These are phyloP conservation scores for Anabas testudineus DNA, from an alignment of 2,797 vertebrate species.

Conservation along the genomic window DNA sequence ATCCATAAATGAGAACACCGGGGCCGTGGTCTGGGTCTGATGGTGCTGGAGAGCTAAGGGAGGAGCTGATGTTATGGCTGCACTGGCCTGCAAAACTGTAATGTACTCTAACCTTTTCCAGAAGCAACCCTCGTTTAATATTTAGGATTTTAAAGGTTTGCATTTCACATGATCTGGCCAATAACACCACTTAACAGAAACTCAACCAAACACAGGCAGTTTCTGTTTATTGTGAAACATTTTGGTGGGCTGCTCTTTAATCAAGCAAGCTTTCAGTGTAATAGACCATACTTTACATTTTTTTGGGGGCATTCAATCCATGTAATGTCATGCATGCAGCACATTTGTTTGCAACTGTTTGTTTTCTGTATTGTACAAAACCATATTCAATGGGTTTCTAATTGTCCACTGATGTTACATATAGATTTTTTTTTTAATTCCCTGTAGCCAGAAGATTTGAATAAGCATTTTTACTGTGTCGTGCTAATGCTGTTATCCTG, in stretches of 20 bases:
- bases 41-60: conserved; percentile 22
- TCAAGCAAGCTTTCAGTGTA: not conserved
- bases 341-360: not conserved
- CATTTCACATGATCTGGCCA: not conserved
- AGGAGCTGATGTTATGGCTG: conserved; percentile 5
- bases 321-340: not conserved
- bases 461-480: conserved; percentile 53
- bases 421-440: conserved; percentile 35
- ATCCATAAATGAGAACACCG: conserved; percentile 34
- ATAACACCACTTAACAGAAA: conserved; percentile 1
- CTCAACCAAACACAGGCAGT: not conserved
- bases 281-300: not conserved
- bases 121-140: not conserved
- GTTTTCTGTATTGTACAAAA: conserved; percentile 18
- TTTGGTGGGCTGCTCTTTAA: conserved; percentile 12
- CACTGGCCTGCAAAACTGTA: not conserved
- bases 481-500: conserved; percentile 62
- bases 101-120: not conserved
- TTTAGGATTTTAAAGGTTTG: not conserved
- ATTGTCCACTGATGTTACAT: conserved; percentile 43
- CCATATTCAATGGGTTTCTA: conserved; percentile 15
- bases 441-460: conserved; percentile 46
- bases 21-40: conserved; percentile 45
- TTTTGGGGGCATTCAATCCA: not conserved
- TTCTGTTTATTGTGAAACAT: not conserved